Evolutionary conservation across 1,140 invertebrate species (phyloP).

Genomic region (Orchesella cincta): DNA sequence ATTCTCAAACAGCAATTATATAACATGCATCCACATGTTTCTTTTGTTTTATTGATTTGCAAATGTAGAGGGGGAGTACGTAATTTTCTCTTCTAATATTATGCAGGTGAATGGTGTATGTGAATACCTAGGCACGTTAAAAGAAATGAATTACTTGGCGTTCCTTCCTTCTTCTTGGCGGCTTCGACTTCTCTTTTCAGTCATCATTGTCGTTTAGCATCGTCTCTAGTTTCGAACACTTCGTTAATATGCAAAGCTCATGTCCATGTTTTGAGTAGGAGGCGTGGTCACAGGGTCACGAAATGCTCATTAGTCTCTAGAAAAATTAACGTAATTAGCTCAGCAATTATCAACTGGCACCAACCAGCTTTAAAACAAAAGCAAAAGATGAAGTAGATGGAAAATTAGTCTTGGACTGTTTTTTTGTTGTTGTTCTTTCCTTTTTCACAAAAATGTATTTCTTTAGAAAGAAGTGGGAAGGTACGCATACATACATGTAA

Average conservation of each 20-base stretch:
- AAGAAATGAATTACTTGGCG: no score
- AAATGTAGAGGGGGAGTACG: not conserved
- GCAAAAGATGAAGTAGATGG: not conserved
- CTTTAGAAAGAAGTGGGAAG: not conserved
- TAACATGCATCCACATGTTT: not conserved
- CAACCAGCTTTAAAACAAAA: conserved; percentile 28
- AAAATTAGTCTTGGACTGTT: conserved; percentile 3
- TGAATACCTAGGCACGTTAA: no score
- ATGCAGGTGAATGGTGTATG: no score
- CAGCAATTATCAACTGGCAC: conserved; percentile 35
- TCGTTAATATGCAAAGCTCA: conserved; percentile 27
- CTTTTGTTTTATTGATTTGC: conserved; percentile 8
- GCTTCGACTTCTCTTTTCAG: not conserved
- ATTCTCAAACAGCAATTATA: not conserved
- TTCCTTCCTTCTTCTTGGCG: not conserved
- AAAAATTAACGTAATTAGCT: conserved; percentile 36
- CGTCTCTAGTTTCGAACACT: conserved; percentile 19
- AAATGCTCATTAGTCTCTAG: conserved; percentile 31
- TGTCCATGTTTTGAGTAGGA: conserved; percentile 28
- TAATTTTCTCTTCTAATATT: not conserved
- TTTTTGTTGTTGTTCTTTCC: not conserved
- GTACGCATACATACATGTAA: not conserved
- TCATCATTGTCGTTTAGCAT: not conserved
- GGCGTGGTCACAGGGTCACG: conserved; percentile 27
- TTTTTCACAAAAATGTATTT: not conserved